Evolutionary conservation across 1,140 invertebrate genomes (phyloP).

Genomic region (Schlechtendalia chinensis): DNA sequence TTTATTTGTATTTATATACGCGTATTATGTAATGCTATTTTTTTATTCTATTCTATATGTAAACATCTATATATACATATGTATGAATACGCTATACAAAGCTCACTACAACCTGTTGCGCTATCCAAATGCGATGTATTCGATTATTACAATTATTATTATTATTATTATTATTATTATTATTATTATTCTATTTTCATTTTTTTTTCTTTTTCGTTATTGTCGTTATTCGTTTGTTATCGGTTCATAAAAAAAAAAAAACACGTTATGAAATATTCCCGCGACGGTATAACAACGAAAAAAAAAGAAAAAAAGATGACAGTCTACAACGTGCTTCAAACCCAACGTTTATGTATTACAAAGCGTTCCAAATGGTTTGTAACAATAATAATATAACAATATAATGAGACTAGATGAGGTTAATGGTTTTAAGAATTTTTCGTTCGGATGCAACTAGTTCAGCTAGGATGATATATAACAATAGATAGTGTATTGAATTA

Average conservation of each 20-base stretch:
- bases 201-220: background rate
- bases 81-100: background rate
- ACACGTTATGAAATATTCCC: background rate
- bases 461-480: slow-evolving; percentile 44
- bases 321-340: slow-evolving; percentile 46
- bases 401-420: slow-evolving; percentile 45
- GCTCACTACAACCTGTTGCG: slow-evolving; percentile 22
- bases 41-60: no score
- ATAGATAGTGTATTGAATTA: slow-evolving; percentile 24
- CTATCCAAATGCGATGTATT: background rate
- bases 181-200: no score
- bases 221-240: background rate
- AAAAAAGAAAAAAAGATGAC: slow-evolving; percentile 5
- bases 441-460: slow-evolving; percentile 44
- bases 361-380: slow-evolving; percentile 34
- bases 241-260: background rate
- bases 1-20: no score
- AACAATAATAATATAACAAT: slow-evolving; percentile 33
- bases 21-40: no score
- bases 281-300: background rate
- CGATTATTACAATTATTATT: background rate
- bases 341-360: slow-evolving; percentile 40
- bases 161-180: no score
- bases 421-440: slow-evolving; percentile 36
- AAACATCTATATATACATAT: no score